A percentile compares a stretch with the other conserved stretches of the same genome.
These are phyloP conservation scores for Ceratitis capitata DNA, from an alignment of 1,140 invertebrate genomes.

Conservation along the genomic window DNA sequence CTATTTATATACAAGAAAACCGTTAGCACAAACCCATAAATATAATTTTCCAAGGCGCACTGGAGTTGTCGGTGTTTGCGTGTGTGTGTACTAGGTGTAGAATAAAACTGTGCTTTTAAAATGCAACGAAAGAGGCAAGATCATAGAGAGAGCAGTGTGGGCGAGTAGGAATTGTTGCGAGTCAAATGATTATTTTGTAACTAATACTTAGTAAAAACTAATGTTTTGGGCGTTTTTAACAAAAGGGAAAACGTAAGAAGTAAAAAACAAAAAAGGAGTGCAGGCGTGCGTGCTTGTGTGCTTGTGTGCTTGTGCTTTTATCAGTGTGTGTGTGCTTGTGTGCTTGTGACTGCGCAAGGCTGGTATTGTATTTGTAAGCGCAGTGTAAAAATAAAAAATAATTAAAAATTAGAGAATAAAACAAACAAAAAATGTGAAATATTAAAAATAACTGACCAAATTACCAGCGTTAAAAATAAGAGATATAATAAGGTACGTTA, in stretches of 20 bases:
- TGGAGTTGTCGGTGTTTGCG: not conserved
- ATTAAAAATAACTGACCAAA: not conserved
- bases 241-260: not conserved
- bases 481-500: not conserved
- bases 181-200: not conserved
- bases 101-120: not conserved
- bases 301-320: not conserved
- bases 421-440: not conserved
- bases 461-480: not conserved
- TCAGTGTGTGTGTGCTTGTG: not conserved
- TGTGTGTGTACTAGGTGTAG: not conserved
- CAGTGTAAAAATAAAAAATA: constrained; percentile 1
- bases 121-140: not conserved
- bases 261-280: not conserved
- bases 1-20: not conserved
- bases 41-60: not conserved
- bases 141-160: not conserved
- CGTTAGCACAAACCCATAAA: not conserved
- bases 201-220: not conserved
- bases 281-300: not conserved
- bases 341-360: too few relatives aligned
- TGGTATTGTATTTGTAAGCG: too few relatives aligned
- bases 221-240: not conserved
- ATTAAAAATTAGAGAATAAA: not conserved
- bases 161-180: not conserved